Conservation (phyloP, 1,140 invertebrate species). For the Monochamus saltuarius region DNA sequence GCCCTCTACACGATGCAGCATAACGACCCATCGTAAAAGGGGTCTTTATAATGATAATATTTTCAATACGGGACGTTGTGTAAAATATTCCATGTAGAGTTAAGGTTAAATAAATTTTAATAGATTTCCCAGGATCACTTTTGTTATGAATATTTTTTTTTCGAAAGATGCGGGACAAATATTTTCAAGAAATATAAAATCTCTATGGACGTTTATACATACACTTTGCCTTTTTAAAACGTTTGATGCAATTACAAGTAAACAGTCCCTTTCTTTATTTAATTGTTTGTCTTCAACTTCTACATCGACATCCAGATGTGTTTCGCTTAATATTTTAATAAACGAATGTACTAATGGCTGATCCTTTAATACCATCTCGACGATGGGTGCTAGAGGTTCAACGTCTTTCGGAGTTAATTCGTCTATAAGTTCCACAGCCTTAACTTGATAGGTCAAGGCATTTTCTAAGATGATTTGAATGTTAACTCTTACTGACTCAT, state of each 20-base stretch:
- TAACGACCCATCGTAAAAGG: no score
- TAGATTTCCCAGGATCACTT: no score
- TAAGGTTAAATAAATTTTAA: no score
- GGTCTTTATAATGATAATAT: no score
- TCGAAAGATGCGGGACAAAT: no score
- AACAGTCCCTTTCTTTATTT: conserved; percentile 56
- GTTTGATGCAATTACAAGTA: conserved; percentile 59
- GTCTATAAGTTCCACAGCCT: conserved; percentile 18
- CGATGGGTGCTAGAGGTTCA: conserved; percentile 52
- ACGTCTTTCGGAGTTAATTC: conserved; percentile 38
- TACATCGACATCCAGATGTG: conserved; percentile 41
- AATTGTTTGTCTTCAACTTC: conserved; percentile 64
- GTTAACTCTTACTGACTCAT: conserved; percentile 28
- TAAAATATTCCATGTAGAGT: no score
- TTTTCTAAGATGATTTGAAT: conserved; percentile 33
- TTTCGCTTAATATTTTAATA: conserved; percentile 53
- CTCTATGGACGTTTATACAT: no score
- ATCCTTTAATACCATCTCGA: conserved; percentile 59
- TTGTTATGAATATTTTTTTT: no score
- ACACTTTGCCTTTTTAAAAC: conserved; percentile 41
- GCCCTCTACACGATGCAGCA: no score
- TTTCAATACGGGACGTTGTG: no score
- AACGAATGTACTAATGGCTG: conserved; percentile 62
- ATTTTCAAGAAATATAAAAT: no score
- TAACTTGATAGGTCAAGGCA: conserved; percentile 16